These are phyloP conservation scores for Apocheima hispidaria DNA, from an alignment of 2,888 invertebrate species.

Conservation along the genomic window DNA sequence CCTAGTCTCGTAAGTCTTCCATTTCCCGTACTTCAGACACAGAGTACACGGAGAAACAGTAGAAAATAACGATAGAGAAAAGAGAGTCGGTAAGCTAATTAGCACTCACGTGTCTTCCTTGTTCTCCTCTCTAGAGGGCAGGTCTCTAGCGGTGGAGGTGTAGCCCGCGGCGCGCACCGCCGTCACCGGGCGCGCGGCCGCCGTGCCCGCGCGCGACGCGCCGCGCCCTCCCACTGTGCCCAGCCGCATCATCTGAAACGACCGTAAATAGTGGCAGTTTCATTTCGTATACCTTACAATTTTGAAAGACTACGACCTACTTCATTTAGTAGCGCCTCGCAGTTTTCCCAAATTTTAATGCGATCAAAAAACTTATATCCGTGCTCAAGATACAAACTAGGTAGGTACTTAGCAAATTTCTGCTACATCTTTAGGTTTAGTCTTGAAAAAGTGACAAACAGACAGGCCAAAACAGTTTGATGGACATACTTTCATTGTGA, in stretches of 20 bases:
- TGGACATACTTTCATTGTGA: neutral
- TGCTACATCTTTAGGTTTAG: too few species aligned
- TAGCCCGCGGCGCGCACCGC: conserved; percentile 98
- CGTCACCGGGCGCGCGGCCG: conserved; percentile 94
- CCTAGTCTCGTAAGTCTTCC: too few species aligned
- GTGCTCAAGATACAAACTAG: too few species aligned
- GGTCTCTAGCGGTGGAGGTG: conserved; percentile 94
- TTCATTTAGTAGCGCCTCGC: too few species aligned
- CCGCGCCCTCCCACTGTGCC: conserved; percentile 73
- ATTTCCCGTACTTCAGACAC: too few species aligned
- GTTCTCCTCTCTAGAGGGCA: conserved; percentile 90
- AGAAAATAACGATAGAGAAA: too few species aligned
- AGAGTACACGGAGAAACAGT: too few species aligned
- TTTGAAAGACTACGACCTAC: too few species aligned
- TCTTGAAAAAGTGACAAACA: too few species aligned
- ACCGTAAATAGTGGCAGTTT: neutral
- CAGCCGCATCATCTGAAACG: conserved; percentile 67
- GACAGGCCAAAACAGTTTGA: neutral
- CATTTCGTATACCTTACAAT: neutral
- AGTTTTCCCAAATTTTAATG: too few species aligned
- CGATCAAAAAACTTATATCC: too few species aligned
- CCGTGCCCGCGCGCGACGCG: conserved; percentile 73
- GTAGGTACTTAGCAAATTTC: neutral
- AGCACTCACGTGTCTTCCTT: conserved; percentile 90
- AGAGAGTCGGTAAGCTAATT: neutral